Evolutionary conservation across 2,888 invertebrate genomes (phyloP), one percentile per base, ranked within the genome.

Genomic region (Mermis nigrescens): DNA sequence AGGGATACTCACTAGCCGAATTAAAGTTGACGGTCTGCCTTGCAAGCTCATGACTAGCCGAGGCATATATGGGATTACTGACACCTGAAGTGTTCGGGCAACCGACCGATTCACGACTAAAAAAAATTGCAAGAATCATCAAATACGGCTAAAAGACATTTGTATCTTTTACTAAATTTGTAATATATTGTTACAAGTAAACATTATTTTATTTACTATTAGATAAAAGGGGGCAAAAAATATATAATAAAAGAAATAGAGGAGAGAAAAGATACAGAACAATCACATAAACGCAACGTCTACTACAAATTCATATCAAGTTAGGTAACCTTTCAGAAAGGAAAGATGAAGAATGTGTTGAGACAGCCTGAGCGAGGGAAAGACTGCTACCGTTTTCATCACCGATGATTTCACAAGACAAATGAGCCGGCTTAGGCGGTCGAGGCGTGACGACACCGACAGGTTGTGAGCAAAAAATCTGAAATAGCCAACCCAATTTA

Each of bases 361-460:
- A 38, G 38, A 19, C 38, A 38, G 38, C 7, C 38, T 38, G 38
- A 38, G 38, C 38, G 7, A 38, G 19, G 7, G 38, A 38, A 38
- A 38, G 38, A 19, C 19, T 24, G 24, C 26, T 48, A 22, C 51
- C 51, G 26, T 48, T 48, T 48, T 48, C 51, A n/a, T 24, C 32
- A n/a, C 4, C 12, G 3, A 15, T 51, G n/a, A 4, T 12, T 31
- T 57, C 31, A 7, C 4, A 4, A 19, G 45, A 24, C 7, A 22
- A 29, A 27, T 70, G 68, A 32, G 66, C 64, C 15, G 70, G 70
- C 61, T 70, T 70, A 27, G 70, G 68, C 2, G 70, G 70, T 48
- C 67, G 65, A 1, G 67, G 65, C 45, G 63, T 59, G 1, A 63
- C 64, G 12, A 64, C 61, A 26, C 63, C 60, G 15, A 66, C 66